Conservation (phyloP, 2,797 vertebrate genomes). For the Platalea minor region DNA sequence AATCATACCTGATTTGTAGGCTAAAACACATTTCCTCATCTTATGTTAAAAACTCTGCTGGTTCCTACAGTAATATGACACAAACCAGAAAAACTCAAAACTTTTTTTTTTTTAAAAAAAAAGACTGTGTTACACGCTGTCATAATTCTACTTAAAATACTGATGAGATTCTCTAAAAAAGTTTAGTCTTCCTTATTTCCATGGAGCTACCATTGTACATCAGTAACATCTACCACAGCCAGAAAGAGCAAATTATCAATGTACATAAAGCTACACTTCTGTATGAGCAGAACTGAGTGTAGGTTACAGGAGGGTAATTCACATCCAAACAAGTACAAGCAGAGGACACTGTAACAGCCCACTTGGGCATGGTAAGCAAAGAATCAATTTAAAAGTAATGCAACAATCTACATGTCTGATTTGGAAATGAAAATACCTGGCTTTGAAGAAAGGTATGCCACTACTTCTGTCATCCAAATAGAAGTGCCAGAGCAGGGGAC, state of each 20-base stretch:
- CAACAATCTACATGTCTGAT: not conserved
- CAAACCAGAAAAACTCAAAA: not conserved
- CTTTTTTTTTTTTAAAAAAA: not conserved
- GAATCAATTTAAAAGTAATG: not conserved
- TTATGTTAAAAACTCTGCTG: not conserved
- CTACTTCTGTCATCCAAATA: not conserved
- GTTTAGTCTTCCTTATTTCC: not conserved
- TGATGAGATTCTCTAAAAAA: not conserved
- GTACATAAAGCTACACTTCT: not conserved
- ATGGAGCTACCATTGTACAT: not conserved
- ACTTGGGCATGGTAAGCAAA: not conserved
- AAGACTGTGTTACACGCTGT: not conserved
- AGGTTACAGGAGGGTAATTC: not conserved
- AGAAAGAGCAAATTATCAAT: not conserved
- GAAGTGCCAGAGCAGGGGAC: not conserved
- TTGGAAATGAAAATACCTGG: not conserved
- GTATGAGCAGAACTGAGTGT: not conserved
- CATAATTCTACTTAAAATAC: not conserved
- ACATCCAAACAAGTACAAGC: not conserved
- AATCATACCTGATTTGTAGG: constrained; percentile 38
- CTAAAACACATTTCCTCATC: constrained; percentile 19
- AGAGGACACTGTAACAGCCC: not conserved
- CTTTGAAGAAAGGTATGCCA: not conserved
- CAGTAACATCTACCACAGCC: not conserved
- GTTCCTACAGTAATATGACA: not conserved